Evolutionary conservation across 2,113 vertebrate species (phyloP), one percentile per base, ranked within the genome.

Genomic region (Grantiella picta): DNA sequence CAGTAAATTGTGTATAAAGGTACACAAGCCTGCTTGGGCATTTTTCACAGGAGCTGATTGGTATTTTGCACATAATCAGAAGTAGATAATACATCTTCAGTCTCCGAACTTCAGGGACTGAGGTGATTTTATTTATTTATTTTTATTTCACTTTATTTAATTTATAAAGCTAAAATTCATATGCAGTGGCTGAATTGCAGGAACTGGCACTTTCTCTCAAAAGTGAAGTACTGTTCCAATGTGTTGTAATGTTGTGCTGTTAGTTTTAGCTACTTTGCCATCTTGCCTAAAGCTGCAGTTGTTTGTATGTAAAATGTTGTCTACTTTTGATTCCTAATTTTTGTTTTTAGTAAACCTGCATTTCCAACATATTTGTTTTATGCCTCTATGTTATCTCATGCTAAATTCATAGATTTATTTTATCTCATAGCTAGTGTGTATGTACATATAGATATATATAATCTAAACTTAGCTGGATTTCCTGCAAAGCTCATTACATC

Each of bases 331-430:
- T 87, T 71, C 12, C 9, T 21, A 8, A 3, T 17, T 75, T 69
- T 78, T 61, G 6, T 4, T 45, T 86, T 8, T 11, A 49, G 28
- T 45, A 59, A 60, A 64, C 0, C 0, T 49, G 7, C 2, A 2
- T 53, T 82, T 15, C 27, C 8, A 75, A 16, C 2, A 1, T 52
- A 9, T 9, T 75, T 2, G 1, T 42, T 44, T 94, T 49, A 57
- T 44, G 5, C 18, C 11, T 50, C 2, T 15, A 1, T 29, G 9
- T 42, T 33, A 15, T 31, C 47, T 81, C 52, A n/a, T 49, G 19
- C 18, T 54, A 70, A 91, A 70, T 17, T 3, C 2, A 29, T 54
- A 29, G 0, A 0, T n/a, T 89, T 77, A 4, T 75, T 82, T 66
- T 69, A 11, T 64, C 73, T 86, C 33, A 12, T 33, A 23, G 24